A percentile compares a stretch with the other conserved stretches of the same genome.
Evolutionary conservation across 1,140 invertebrate genomes (phyloP).

Genomic region (Bombus picipes): DNA sequence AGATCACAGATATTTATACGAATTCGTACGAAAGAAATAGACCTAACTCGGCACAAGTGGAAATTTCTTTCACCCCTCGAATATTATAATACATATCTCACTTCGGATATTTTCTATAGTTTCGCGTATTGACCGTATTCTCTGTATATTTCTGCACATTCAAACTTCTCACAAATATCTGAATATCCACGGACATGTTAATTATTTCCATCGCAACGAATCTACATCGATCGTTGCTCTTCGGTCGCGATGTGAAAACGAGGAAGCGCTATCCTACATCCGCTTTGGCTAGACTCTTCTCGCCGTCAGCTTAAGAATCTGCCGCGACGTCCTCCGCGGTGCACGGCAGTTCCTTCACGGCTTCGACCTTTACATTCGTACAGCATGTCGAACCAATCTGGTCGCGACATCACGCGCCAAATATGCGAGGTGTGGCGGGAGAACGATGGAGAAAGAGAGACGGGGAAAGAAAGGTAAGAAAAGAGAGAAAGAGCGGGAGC

Average conservation of each 20-base stretch:
- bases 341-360: conserved; percentile 64
- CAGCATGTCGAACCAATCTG: conserved; percentile 74
- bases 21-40: background rate
- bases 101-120: background rate
- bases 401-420: conserved; percentile 80
- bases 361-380: conserved; percentile 71
- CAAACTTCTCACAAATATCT: background rate
- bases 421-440: conserved; percentile 80
- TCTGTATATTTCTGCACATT: background rate
- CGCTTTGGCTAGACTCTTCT: conserved; percentile 31
- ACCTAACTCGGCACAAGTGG: background rate
- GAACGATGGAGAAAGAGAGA: conserved; percentile 37
- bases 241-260: background rate
- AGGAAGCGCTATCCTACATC: conserved; percentile 44
- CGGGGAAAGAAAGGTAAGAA: conserved; percentile 7
- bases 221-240: too few species aligned
- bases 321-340: conserved; percentile 48
- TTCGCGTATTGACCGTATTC: too few species aligned
- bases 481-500: conserved; percentile 46
- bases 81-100: background rate
- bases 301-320: conserved; percentile 58
- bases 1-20: background rate
- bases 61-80: background rate
- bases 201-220: background rate
- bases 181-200: background rate